Evolutionary conservation across 2,113 vertebrate species (phyloP), one percentile per base, ranked within the genome.

Genomic region (Lophius piscatorius): DNA sequence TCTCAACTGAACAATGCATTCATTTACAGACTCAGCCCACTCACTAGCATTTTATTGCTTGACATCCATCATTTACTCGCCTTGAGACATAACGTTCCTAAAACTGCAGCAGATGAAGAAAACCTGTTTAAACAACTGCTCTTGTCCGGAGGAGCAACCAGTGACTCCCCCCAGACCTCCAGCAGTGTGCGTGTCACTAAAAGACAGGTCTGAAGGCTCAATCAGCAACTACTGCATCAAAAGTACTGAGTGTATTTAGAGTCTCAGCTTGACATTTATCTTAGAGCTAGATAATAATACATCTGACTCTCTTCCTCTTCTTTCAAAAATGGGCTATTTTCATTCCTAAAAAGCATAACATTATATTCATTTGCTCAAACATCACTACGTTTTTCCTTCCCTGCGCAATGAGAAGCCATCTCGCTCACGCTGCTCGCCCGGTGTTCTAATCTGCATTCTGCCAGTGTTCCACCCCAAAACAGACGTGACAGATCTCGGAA

Each of bases 21-120:
- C 76, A 60, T 81, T 80, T 62, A 72, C 70, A 65, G 75, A 83
- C 67, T 83, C 76, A 74, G 70, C 71, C 74, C 69, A 61, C 76
- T 82, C 45, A 39, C 33, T 46, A 13, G 12, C 79, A 17, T n/a
- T 70, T 70, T 68, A 56, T 67, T 72, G 58, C 36, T 49, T 76
- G 65, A 62, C 73, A 76, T 70, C 63, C 69, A 61, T 86, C 74
- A 65, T 80, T 79, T 62, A 29, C 46, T 76, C 63, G 34, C 56
- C 59, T 57, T 73, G 66, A 70, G 56, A 52, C 57, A 9, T 39
- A 52, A 65, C 70, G 51, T 64, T 14, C 26, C 20, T 47, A 23
- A 57, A 80, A 69, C 24, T 36, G 24, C 47, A 13, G 39, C 31
- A 46, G 29, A 54, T 50, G 69, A 63, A 48, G 29, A 44, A 4